These are phyloP conservation scores for Sarcophaga caerulescens DNA, from an alignment of 2,888 invertebrate species.

Conservation along the genomic window DNA sequence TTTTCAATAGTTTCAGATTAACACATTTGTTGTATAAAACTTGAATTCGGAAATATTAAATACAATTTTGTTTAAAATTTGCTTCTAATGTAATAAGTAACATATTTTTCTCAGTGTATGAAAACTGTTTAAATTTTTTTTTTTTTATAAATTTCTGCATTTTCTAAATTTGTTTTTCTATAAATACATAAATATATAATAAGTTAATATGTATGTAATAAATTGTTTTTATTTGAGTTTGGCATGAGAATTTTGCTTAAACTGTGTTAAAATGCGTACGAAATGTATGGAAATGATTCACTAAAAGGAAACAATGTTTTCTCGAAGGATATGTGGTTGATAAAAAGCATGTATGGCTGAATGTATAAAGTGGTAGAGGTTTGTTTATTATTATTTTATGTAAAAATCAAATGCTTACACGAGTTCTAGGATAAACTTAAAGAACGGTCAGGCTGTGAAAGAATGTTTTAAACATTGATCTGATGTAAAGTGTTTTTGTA, in stretches of 20 bases:
- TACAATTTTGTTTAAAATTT: no score
- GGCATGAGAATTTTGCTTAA: constrained; percentile 66
- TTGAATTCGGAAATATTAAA: no score
- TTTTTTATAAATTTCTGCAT: background rate
- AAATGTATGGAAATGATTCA: constrained; percentile 36
- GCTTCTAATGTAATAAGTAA: no score
- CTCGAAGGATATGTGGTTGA: no score
- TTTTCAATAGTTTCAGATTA: no score
- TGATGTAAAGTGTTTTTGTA: no score
- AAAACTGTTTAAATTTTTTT: background rate
- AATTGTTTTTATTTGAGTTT: constrained; percentile 37
- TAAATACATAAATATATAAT: background rate
- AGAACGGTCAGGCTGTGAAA: no score
- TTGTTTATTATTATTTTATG: background rate
- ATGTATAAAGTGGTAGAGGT: background rate
- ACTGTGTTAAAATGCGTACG: constrained; percentile 37
- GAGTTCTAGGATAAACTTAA: no score
- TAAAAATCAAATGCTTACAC: background rate
- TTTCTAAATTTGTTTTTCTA: background rate
- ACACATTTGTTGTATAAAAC: no score
- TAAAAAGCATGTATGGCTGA: background rate
- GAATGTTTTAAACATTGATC: no score
- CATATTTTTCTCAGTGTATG: constrained; percentile 41
- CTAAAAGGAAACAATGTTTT: background rate
- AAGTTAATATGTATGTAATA: constrained; percentile 10